Conservation (phyloP, 2,888 invertebrate species). For the Heliconius hortense region DNA sequence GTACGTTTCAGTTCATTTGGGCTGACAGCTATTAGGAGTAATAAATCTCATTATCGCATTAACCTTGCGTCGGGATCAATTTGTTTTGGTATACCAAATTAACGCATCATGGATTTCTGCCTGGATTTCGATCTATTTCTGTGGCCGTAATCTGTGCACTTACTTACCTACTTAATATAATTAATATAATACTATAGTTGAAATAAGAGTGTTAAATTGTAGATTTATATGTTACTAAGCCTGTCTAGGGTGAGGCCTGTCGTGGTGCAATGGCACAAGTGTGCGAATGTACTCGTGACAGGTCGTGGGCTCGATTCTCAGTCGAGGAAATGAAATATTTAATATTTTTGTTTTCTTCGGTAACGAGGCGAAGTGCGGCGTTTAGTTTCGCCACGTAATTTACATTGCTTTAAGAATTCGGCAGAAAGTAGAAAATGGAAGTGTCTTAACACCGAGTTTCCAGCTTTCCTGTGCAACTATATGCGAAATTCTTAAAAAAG, state of each 20-base stretch:
- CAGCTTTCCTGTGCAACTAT: neutral
- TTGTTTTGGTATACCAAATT: constrained; percentile 34
- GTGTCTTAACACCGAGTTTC: neutral
- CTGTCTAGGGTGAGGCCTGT: neutral
- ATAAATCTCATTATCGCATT: constrained; percentile 41
- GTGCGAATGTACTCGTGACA: neutral
- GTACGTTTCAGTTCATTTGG: constrained; percentile 37
- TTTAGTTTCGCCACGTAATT: neutral
- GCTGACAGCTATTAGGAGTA: constrained; percentile 39
- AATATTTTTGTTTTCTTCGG: neutral
- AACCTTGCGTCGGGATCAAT: constrained; percentile 36
- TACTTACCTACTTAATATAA: neutral
- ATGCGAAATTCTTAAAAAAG: too few relatives aligned
- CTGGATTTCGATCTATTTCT: constrained; percentile 12
- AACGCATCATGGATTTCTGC: constrained; percentile 29
- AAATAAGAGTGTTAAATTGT: neutral
- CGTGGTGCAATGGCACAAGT: too few relatives aligned
- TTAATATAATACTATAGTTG: neutral
- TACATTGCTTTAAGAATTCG: neutral
- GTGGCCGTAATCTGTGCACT: neutral
- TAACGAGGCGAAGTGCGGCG: neutral
- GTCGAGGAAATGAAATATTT: neutral
- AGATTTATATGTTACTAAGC: too few relatives aligned
- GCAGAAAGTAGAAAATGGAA: neutral
- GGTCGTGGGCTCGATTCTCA: neutral